Evolutionary conservation across 2,797 vertebrate species (phyloP).

Genomic region (Lophotriccus pileatus): DNA sequence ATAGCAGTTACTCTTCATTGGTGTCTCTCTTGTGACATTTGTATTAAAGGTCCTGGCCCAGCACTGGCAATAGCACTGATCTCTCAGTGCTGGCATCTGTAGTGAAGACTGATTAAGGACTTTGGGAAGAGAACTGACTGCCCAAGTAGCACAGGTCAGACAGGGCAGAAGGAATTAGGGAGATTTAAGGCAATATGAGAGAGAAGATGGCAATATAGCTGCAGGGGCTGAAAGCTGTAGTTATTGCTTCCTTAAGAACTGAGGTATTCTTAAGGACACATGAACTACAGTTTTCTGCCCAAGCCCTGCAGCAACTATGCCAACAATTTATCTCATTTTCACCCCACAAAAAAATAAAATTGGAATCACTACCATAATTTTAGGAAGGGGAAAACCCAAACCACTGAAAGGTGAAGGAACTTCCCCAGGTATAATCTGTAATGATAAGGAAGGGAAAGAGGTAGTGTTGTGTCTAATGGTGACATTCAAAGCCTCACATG

Average conservation of each 20-base stretch:
- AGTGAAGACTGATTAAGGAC: background rate
- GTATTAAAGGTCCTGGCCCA: slow-evolving; percentile 1
- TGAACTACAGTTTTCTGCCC: background rate
- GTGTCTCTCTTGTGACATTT: background rate
- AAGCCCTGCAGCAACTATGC: background rate
- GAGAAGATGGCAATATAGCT: background rate
- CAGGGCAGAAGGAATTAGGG: background rate
- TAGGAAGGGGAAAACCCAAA: background rate
- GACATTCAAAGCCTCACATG: background rate
- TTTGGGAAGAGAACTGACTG: background rate
- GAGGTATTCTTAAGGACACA: background rate
- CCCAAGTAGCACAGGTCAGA: background rate
- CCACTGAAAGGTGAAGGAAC: background rate
- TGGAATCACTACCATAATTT: background rate
- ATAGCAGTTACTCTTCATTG: slow-evolving; percentile 9
- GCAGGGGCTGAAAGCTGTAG: background rate
- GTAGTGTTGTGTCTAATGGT: no score
- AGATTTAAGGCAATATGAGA: background rate
- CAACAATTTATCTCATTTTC: background rate
- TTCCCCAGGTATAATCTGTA: background rate
- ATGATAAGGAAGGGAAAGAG: background rate
- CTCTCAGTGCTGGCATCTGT: background rate
- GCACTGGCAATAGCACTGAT: background rate
- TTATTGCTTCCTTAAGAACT: background rate
- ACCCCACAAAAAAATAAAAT: background rate